Percentiles rank a stretch among this genome's conserved stretches.
Conservation (phyloP, 2,113 vertebrate species). For the Ophthalmolycus amberensis region DNA sequence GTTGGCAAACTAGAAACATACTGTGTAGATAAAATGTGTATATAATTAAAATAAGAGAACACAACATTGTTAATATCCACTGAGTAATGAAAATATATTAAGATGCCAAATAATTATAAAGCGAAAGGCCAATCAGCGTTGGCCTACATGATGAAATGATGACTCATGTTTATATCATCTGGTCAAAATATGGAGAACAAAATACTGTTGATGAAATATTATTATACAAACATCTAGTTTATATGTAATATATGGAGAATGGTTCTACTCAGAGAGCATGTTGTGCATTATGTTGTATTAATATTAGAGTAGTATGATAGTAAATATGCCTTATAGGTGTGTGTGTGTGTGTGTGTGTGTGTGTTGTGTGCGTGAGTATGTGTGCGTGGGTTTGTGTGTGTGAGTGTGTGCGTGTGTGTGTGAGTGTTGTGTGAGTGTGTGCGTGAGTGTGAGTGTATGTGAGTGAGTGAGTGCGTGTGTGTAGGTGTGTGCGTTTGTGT, state of each 20-base stretch:
- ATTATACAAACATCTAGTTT: not conserved
- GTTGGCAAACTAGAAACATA: conserved; percentile 6
- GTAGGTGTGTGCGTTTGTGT: not conserved
- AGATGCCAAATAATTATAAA: not conserved
- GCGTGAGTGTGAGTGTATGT: not conserved
- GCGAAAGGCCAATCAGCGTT: not conserved
- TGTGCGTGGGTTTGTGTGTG: not conserved
- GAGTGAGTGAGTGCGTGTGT: not conserved
- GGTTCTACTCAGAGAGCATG: not conserved
- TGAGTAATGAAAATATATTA: not conserved
- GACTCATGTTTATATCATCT: not conserved
- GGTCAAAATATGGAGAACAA: not conserved
- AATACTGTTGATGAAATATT: not conserved
- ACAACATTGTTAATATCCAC: not conserved
- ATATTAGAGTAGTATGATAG: not conserved
- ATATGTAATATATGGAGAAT: not conserved
- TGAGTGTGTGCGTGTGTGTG: not conserved
- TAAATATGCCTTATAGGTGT: not conserved
- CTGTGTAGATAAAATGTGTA: not conserved
- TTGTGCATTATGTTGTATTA: not conserved
- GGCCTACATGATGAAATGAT: not conserved
- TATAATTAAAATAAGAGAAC: not conserved
- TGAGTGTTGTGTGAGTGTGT: not conserved
- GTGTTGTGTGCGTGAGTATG: not conserved
- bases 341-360: not conserved